Evolutionary conservation across 2,113 vertebrate genomes (phyloP).

Genomic region (Oostethus manadensis): DNA sequence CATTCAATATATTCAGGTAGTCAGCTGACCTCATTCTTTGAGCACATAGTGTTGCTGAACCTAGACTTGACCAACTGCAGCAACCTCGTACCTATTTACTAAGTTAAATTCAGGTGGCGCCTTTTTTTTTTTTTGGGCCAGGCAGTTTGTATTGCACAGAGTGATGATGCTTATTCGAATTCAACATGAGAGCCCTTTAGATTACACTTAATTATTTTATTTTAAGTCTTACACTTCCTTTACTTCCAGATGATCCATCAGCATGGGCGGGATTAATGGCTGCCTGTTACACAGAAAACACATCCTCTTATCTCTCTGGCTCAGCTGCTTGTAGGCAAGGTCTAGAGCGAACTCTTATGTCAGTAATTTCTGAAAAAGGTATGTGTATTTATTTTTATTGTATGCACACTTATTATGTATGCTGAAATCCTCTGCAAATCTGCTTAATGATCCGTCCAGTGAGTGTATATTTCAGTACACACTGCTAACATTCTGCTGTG

Average conservation of each 20-base stretch:
- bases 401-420: neutral
- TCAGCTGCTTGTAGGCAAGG: constrained; percentile 60
- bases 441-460: too few species aligned
- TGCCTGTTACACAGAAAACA: constrained; percentile 86
- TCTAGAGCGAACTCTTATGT: constrained; percentile 74
- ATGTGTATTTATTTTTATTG: neutral
- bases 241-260: constrained; percentile 80
- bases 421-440: neutral
- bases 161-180: neutral
- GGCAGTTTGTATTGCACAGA: neutral
- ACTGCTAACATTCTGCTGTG: constrained; percentile 1
- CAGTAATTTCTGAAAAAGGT: constrained; percentile 84
- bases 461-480: neutral
- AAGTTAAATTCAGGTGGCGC: too few species aligned
- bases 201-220: neutral
- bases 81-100: too few species aligned
- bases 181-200: neutral
- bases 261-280: constrained; percentile 90
- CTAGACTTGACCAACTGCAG: too few species aligned
- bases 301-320: constrained; percentile 70
- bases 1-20: too few species aligned
- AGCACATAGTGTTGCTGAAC: too few species aligned
- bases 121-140: too few species aligned
- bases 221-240: neutral
- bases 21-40: too few species aligned